These are phyloP conservation scores for Xenopus petersii DNA, from an alignment of 2,797 vertebrate genomes.

Conservation along the genomic window DNA sequence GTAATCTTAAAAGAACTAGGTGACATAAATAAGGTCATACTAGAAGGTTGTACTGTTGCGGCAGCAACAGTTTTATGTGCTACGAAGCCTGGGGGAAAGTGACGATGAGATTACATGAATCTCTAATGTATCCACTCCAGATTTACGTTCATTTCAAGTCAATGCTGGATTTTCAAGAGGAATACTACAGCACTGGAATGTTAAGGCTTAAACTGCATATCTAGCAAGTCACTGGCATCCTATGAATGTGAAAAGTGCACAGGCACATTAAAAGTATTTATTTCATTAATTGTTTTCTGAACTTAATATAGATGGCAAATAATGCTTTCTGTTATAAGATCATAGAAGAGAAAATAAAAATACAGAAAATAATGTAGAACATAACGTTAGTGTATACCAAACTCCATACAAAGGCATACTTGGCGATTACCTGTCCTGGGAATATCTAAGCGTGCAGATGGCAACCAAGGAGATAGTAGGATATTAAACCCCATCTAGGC, in stretches of 20 bases:
- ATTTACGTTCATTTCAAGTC: conserved; percentile 42
- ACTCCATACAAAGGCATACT: too few species aligned
- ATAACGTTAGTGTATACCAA: too few species aligned
- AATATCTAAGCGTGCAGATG: too few species aligned
- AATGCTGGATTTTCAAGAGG: conserved; percentile 33
- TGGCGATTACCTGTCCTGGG: too few species aligned
- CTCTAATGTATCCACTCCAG: conserved; percentile 45
- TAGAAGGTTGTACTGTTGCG: conserved; percentile 31
- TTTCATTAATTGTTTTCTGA: too few species aligned
- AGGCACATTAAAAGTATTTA: too few species aligned
- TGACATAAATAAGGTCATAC: conserved; percentile 41
- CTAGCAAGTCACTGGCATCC: conserved; percentile 1
- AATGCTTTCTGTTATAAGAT: too few species aligned
- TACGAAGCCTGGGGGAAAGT: conserved; percentile 36
- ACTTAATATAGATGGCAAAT: too few species aligned
- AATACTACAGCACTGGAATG: conserved; percentile 15
- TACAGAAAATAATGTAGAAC: too few species aligned
- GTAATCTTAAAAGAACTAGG: conserved; percentile 14
- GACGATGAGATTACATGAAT: conserved; percentile 48
- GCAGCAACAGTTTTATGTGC: conserved; percentile 33
- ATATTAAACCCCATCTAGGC: too few species aligned
- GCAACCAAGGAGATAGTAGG: too few species aligned
- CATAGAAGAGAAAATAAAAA: too few species aligned
- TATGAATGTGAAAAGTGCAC: not conserved
- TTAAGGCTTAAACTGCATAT: conserved; percentile 34